A percentile compares a stretch with the other conserved stretches of the same genome.
Evolutionary conservation across 2,888 invertebrate genomes (phyloP).

Genomic region (Sphaerophoria rueppellii): DNA sequence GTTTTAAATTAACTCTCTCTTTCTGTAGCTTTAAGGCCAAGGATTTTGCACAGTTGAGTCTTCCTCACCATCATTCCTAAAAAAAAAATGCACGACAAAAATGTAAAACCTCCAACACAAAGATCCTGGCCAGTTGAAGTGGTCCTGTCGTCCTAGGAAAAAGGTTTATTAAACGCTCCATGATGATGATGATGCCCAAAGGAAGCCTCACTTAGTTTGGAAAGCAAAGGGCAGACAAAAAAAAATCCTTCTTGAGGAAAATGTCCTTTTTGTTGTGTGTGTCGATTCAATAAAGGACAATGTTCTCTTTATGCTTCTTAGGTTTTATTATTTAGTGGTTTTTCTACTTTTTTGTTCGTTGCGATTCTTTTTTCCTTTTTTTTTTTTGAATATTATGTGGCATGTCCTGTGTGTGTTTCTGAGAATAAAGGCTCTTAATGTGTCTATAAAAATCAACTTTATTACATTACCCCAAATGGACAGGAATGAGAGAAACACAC

Average conservation of each 20-base stretch:
- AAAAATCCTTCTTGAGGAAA: constrained; percentile 56
- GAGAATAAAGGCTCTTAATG: constrained; percentile 67
- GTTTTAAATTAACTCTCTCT: constrained; percentile 51
- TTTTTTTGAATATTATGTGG: constrained; percentile 14
- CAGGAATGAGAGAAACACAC: constrained; percentile 25
- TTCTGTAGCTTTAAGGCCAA: neutral
- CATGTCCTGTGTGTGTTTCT: constrained; percentile 10
- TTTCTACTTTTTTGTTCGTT: neutral
- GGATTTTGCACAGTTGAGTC: constrained; percentile 16
- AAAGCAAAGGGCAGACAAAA: neutral
- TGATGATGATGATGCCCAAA: neutral
- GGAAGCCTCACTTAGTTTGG: constrained; percentile 21
- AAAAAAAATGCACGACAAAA: constrained; percentile 39
- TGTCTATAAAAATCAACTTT: constrained; percentile 71
- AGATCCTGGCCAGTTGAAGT: constrained; percentile 42
- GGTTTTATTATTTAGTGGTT: constrained; percentile 11
- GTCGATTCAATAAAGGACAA: constrained; percentile 71
- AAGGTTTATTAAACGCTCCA: constrained; percentile 7
- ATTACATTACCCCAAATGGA: constrained; percentile 71
- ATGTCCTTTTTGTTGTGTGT: constrained; percentile 61
- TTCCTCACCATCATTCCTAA: constrained; percentile 4
- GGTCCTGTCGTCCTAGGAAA: constrained; percentile 47
- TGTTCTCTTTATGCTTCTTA: constrained; percentile 48
- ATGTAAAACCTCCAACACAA: constrained; percentile 11
- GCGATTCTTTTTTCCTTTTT: neutral